Evolutionary conservation across 1,140 invertebrate species (phyloP).

Genomic region (Saccostrea glomerata): DNA sequence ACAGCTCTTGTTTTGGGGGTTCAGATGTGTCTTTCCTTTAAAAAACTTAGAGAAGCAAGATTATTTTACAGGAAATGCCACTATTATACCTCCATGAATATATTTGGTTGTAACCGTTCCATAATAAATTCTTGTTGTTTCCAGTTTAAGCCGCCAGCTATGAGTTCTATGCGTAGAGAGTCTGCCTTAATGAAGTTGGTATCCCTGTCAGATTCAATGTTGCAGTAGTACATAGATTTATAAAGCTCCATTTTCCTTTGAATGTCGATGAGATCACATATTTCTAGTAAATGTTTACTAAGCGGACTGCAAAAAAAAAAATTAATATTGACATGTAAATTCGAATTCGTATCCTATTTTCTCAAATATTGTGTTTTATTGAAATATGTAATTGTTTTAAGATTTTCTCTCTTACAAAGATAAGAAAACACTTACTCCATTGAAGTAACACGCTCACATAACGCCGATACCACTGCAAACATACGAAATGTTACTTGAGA

Average conservation of each 20-base stretch:
- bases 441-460: slow-evolving; percentile 74
- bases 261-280: slow-evolving; percentile 73
- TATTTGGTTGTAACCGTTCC: slow-evolving; percentile 69
- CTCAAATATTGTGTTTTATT: too few species aligned
- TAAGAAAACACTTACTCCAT: slow-evolving; percentile 73
- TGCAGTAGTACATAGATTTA: slow-evolving; percentile 74
- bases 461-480: slow-evolving; percentile 75
- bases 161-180: slow-evolving; percentile 73
- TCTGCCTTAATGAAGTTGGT: slow-evolving; percentile 73
- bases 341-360: too few species aligned
- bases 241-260: slow-evolving; percentile 76
- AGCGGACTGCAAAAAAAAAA: slow-evolving; percentile 65
- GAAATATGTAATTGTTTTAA: too few species aligned
- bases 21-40: too few species aligned
- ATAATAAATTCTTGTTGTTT: slow-evolving; percentile 75
- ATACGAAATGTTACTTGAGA: slow-evolving; percentile 75
- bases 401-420: neutral
- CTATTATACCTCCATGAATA: slow-evolving; percentile 68
- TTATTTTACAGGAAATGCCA: too few species aligned
- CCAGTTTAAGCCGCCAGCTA: slow-evolving; percentile 75
- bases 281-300: slow-evolving; percentile 73
- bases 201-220: slow-evolving; percentile 67
- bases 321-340: too few species aligned
- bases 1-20: too few species aligned
- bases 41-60: too few species aligned